A percentile compares a stretch with the other conserved stretches of the same genome.
Evolutionary conservation across 1,140 invertebrate species (phyloP).

Genomic region (Myzus persicae): DNA sequence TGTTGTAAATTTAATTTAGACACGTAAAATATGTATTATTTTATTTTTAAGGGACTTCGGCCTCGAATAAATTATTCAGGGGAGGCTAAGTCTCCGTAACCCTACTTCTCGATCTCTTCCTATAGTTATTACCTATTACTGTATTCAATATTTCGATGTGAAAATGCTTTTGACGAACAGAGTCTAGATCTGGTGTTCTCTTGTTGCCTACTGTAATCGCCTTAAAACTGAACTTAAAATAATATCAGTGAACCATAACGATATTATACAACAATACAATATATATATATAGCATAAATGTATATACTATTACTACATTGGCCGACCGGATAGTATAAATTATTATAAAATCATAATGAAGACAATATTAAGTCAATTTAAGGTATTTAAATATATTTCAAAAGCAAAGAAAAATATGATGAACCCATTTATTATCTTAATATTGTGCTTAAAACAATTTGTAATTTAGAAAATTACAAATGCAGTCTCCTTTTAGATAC

Average conservation of each 20-base stretch:
- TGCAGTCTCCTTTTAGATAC: no score
- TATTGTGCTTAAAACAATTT: background rate
- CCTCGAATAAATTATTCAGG: no score
- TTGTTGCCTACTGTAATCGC: slow-evolving; percentile 19
- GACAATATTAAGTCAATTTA: background rate
- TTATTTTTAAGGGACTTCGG: no score
- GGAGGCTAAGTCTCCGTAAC: no score
- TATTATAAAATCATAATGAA: background rate
- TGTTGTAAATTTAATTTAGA: no score
- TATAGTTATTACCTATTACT: background rate
- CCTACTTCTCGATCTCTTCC: no score
- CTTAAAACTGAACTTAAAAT: background rate
- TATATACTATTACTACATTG: background rate
- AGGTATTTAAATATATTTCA: background rate
- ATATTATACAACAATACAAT: background rate
- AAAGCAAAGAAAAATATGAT: background rate
- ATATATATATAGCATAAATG: background rate
- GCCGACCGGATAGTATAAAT: background rate
- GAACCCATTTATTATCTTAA: background rate
- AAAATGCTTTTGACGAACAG: background rate
- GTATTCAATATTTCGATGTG: background rate
- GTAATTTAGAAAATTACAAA: no score
- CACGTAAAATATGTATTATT: no score
- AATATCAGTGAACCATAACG: slow-evolving; percentile 12
- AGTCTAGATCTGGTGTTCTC: background rate